A percentile compares a stretch with the other conserved stretches of the same genome.
phyloP scores from a whole-genome alignment of 64 coral and sea anemone species.

The Stichodactyla mertensii region DNA sequence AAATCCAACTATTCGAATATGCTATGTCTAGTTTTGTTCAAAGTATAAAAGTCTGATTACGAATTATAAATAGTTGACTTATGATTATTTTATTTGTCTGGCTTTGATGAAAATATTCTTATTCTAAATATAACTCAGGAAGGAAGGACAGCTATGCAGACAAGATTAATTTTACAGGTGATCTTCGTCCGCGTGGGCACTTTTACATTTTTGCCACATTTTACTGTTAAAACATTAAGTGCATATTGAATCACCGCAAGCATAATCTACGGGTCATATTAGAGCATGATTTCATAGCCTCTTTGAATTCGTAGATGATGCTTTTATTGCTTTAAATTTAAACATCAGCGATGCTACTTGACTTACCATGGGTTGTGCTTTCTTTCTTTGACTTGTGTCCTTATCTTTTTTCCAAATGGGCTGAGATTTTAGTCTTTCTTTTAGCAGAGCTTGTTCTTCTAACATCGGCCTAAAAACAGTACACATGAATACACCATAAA shows the following conservation, averaged over 20 bases:
- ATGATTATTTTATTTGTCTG: background rate
- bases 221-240: background rate
- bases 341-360: background rate
- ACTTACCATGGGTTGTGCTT: constrained; percentile 88
- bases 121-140: constrained; percentile 17
- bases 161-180: background rate
- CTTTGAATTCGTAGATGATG: background rate
- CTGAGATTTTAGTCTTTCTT: constrained; percentile 65
- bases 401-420: constrained; percentile 91
- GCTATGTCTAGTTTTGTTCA: background rate
- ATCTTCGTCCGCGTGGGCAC: background rate
- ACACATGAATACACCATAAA: background rate
- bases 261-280: background rate
- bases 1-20: background rate
- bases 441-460: constrained; percentile 89
- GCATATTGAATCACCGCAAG: background rate
- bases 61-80: background rate
- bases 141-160: constrained; percentile 6
- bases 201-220: background rate
- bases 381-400: constrained; percentile 41
- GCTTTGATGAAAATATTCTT: background rate
- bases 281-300: background rate
- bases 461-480: constrained; percentile 72
- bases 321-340: background rate
- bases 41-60: background rate